Evolutionary conservation across 2,113 vertebrate species (phyloP).

Genomic region (Ciconia stormi): DNA sequence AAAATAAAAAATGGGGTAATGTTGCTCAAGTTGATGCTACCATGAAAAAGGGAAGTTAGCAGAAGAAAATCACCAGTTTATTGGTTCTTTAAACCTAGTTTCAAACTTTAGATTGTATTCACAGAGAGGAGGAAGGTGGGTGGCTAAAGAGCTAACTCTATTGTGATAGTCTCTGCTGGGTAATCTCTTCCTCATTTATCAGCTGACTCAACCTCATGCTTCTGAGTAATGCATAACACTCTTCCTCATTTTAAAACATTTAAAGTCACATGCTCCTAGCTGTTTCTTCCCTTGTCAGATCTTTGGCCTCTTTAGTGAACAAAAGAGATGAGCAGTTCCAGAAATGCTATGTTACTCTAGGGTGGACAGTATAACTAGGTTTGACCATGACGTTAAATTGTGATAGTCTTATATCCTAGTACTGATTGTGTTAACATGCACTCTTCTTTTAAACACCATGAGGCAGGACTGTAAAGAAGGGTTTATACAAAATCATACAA

Average conservation of each 20-base stretch:
- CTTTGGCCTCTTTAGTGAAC: not conserved
- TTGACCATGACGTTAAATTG: not conserved
- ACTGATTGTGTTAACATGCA: not conserved
- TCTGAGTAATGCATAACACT: constrained; percentile 15
- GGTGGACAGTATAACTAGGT: not conserved
- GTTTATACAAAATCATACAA: not conserved
- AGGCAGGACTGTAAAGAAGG: not conserved
- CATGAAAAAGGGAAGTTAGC: not conserved
- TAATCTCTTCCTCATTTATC: constrained; percentile 35
- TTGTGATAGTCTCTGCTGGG: not conserved
- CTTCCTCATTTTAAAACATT: constrained; percentile 42
- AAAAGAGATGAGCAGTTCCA: not conserved
- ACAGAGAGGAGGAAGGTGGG: not conserved
- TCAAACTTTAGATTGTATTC: not conserved
- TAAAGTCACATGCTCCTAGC: not conserved
- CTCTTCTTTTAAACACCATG: not conserved
- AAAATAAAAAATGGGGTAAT: not conserved
- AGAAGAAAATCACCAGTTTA: not conserved
- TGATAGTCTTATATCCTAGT: not conserved
- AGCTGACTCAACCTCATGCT: constrained; percentile 42
- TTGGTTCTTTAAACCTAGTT: not conserved
- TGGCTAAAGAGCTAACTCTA: not conserved
- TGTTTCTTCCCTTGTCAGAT: not conserved
- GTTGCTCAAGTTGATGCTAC: not conserved
- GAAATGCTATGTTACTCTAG: not conserved